These are phyloP conservation scores for Brachycybe producta DNA, from an alignment of 2,888 invertebrate genomes.

Conservation along the genomic window DNA sequence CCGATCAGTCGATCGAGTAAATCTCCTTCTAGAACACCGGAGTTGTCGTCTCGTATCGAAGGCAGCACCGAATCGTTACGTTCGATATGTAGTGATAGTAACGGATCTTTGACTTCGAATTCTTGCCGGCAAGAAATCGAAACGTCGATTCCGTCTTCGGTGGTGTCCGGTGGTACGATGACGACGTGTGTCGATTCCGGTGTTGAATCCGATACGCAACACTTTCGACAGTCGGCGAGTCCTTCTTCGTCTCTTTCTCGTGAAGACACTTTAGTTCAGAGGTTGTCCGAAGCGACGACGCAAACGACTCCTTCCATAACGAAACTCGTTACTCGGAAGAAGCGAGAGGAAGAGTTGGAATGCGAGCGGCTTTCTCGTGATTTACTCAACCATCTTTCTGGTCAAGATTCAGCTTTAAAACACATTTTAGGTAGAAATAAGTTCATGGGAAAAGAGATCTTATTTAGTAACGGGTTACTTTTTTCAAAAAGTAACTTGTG, in stretches of 20 bases:
- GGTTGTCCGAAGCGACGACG: not conserved
- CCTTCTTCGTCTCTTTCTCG: not conserved
- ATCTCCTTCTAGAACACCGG: not conserved
- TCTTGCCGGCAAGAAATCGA: constrained; percentile 10
- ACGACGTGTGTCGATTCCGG: too few species aligned
- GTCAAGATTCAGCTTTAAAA: constrained; percentile 46
- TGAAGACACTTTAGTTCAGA: not conserved
- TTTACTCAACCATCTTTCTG: constrained; percentile 35
- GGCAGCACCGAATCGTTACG: not conserved
- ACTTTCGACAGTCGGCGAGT: not conserved
- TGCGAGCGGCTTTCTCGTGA: constrained; percentile 52
- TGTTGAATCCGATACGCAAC: too few species aligned
- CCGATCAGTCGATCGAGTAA: not conserved
- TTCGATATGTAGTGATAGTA: constrained; percentile 2
- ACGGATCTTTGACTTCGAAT: not conserved
- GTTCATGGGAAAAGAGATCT: not conserved
- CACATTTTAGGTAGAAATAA: constrained; percentile 43
- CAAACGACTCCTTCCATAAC: not conserved
- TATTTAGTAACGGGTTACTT: not conserved
- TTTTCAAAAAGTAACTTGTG: too few species aligned
- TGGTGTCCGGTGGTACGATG: not conserved
- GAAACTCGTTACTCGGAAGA: constrained; percentile 3
- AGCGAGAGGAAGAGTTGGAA: constrained; percentile 57
- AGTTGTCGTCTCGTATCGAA: not conserved
- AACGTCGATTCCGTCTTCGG: not conserved